Evolutionary conservation across 2,113 vertebrate species (phyloP).

Genomic region (Lipotes vexillifer): DNA sequence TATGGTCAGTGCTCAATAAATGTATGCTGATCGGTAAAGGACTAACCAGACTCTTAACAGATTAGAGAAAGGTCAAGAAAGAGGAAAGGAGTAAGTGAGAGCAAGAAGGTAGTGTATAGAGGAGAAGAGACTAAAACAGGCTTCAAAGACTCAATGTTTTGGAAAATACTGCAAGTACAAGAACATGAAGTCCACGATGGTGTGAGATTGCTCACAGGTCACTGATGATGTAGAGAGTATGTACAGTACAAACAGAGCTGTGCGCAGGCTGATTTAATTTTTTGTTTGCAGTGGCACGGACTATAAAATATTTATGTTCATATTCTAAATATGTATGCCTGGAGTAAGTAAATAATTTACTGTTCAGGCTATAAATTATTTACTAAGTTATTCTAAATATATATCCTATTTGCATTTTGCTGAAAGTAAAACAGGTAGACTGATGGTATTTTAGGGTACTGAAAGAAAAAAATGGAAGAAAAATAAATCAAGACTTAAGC

Average conservation of each 20-base stretch:
- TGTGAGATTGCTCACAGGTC: neutral
- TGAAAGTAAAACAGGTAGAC: slow-evolving; percentile 53
- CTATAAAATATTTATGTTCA: slow-evolving; percentile 64
- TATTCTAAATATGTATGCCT: slow-evolving; percentile 66
- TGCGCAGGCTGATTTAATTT: slow-evolving; percentile 32
- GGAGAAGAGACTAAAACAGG: neutral
- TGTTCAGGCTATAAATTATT: slow-evolving; percentile 60
- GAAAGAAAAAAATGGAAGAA: neutral
- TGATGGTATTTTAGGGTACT: neutral
- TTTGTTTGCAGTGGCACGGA: slow-evolving; percentile 23
- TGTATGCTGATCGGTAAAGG: neutral
- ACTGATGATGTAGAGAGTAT: neutral
- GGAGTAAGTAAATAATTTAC: slow-evolving; percentile 71
- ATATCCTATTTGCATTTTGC: slow-evolving; percentile 66
- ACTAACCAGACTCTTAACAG: neutral
- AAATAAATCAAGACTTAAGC: neutral
- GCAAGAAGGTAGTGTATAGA: neutral
- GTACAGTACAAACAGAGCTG: neutral
- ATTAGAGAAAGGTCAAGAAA: neutral
- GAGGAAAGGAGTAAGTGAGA: neutral
- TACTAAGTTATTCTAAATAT: slow-evolving; percentile 66
- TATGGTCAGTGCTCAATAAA: neutral
- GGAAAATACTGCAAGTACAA: neutral
- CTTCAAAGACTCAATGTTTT: neutral
- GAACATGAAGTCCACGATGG: neutral